Conservation (phyloP, 2,113 vertebrate species). For the Tragelaphus scriptus region DNA sequence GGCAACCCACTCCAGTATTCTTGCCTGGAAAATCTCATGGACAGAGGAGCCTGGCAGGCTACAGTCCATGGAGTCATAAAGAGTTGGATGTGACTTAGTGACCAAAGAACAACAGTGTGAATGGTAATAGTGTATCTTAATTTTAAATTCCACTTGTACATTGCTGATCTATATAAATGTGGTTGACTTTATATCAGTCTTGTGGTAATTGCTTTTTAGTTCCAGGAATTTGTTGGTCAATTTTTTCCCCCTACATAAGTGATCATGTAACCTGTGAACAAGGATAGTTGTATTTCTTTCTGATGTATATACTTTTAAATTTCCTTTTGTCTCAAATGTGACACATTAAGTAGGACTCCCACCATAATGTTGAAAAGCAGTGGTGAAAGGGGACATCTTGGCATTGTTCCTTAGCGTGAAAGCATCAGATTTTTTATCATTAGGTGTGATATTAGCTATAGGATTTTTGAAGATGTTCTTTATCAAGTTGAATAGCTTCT, state of each 20-base stretch:
- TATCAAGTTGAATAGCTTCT: not conserved
- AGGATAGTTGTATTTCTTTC: not conserved
- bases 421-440: not conserved
- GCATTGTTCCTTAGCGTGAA: not conserved
- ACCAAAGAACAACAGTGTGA: not conserved
- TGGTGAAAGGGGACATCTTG: not conserved
- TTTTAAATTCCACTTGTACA: not conserved
- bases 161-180: not conserved
- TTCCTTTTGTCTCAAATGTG: not conserved
- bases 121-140: not conserved
- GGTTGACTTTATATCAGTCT: not conserved
- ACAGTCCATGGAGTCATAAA: not conserved
- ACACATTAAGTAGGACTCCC: not conserved
- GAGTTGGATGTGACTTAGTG: not conserved
- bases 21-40: not conserved
- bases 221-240: not conserved
- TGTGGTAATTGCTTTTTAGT: not conserved
- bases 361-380: not conserved
- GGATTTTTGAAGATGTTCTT: not conserved
- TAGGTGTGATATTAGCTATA: not conserved
- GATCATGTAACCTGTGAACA: not conserved
- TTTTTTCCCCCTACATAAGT: not conserved
- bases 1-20: not conserved
- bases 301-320: not conserved
- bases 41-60: not conserved